Conservation (phyloP, 2,888 invertebrate genomes). For the Synanthedon vespiformis region DNA sequence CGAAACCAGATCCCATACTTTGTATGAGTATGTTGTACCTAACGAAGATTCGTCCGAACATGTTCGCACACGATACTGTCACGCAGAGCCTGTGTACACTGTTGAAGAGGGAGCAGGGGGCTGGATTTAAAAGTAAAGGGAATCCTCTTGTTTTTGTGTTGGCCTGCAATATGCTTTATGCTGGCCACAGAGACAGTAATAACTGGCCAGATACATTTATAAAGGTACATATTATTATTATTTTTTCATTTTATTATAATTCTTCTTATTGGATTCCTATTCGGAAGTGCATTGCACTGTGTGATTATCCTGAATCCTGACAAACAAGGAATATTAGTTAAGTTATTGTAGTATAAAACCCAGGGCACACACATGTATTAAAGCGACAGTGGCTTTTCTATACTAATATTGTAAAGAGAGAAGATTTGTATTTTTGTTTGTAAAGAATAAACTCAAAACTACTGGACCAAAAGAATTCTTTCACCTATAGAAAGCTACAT, state of each 20-base stretch:
- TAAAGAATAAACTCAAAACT: too few relatives aligned
- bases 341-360: too few relatives aligned
- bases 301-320: too few relatives aligned
- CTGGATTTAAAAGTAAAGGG: conserved; percentile 80
- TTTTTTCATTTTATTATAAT: too few relatives aligned
- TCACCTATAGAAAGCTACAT: too few relatives aligned
- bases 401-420: neutral
- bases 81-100: conserved; percentile 84
- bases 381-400: neutral
- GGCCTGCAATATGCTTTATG: conserved; percentile 85
- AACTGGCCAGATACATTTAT: conserved; percentile 95
- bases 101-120: conserved; percentile 81
- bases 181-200: conserved; percentile 83
- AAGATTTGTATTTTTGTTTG: neutral
- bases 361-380: too few relatives aligned
- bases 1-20: conserved; percentile 85
- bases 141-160: conserved; percentile 85
- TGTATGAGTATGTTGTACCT: conserved; percentile 84
- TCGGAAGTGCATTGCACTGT: too few relatives aligned
- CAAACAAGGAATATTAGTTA: too few relatives aligned
- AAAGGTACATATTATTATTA: conserved; percentile 78
- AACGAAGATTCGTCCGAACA: conserved; percentile 81
- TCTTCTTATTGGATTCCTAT: too few relatives aligned
- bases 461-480: too few relatives aligned
- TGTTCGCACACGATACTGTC: conserved; percentile 81